Evolutionary conservation across 2,797 vertebrate genomes (phyloP).

Genomic region (Rhinichthys osculus): DNA sequence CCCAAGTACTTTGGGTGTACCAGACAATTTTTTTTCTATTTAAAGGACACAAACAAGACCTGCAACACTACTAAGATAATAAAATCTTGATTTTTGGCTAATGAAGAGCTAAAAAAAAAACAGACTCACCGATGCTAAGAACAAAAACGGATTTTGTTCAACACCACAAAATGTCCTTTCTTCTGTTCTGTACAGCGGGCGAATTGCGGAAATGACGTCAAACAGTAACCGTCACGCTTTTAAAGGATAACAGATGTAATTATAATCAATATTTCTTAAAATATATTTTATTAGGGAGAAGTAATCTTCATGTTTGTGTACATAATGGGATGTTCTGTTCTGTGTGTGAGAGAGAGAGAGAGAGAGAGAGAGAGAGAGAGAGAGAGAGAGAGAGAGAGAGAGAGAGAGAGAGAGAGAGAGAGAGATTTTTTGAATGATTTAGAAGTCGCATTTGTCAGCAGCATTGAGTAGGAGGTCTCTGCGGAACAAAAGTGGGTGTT

Average conservation of each 20-base stretch:
- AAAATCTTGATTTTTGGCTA: neutral
- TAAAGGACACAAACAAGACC: neutral
- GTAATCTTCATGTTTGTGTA: neutral
- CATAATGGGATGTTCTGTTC: neutral
- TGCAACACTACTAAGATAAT: neutral
- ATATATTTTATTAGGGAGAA: neutral
- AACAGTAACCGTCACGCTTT: neutral
- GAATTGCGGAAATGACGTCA: neutral
- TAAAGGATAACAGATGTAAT: neutral
- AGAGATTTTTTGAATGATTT: too few species aligned
- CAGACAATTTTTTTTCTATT: neutral
- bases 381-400: neutral
- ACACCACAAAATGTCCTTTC: conserved; percentile 22
- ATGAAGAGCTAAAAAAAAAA: neutral
- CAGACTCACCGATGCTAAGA: neutral
- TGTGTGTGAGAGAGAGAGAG: neutral
- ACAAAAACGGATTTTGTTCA: neutral
- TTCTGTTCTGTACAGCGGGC: neutral
- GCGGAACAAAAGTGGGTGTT: too few species aligned
- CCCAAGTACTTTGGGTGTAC: too few species aligned
- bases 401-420: too few species aligned
- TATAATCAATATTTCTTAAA: neutral
- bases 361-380: neutral
- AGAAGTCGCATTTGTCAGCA: too few species aligned
- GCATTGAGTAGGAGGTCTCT: too few species aligned